Conservation (phyloP, 2,888 invertebrate genomes). For the Idaea straminata region DNA sequence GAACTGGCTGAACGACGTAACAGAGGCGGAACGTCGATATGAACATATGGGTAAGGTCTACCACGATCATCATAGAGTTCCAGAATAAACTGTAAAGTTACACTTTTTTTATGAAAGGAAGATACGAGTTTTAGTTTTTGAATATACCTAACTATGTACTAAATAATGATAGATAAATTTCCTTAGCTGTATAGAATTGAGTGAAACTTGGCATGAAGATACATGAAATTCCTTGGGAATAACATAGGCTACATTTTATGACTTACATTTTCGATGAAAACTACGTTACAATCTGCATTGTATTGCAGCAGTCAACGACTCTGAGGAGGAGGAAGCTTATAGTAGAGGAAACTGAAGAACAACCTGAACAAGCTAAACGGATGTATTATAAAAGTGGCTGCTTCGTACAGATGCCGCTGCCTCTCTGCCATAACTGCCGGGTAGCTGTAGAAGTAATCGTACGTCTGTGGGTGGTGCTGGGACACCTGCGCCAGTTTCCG, state of each 20-base stretch:
- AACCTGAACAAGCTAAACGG: slow-evolving; percentile 53
- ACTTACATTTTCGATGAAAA: too few species aligned
- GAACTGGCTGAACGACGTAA: slow-evolving; percentile 35
- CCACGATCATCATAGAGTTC: slow-evolving; percentile 42
- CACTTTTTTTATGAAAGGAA: background rate
- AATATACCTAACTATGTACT: too few species aligned
- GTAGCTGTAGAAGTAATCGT: slow-evolving; percentile 46
- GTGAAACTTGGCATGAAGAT: too few species aligned
- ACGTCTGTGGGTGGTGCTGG: slow-evolving; percentile 47
- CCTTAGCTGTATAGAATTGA: too few species aligned
- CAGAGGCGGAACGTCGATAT: slow-evolving; percentile 44
- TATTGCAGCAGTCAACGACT: too few species aligned
- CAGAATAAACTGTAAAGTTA: slow-evolving; percentile 46
- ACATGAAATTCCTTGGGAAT: too few species aligned
- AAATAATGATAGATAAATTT: too few species aligned
- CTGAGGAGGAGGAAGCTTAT: background rate
- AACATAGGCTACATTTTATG: too few species aligned
- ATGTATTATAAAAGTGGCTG: slow-evolving; percentile 42
- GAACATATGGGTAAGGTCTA: slow-evolving; percentile 43
- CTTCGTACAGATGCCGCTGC: slow-evolving; percentile 42
- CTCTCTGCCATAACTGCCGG: slow-evolving; percentile 50
- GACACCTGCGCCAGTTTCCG: slow-evolving; percentile 42
- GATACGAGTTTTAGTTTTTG: too few species aligned
- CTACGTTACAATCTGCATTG: too few species aligned
- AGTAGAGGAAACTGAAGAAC: background rate